Evolutionary conservation across 1,140 invertebrate genomes (phyloP).

Genomic region (Drosophila mauritiana): DNA sequence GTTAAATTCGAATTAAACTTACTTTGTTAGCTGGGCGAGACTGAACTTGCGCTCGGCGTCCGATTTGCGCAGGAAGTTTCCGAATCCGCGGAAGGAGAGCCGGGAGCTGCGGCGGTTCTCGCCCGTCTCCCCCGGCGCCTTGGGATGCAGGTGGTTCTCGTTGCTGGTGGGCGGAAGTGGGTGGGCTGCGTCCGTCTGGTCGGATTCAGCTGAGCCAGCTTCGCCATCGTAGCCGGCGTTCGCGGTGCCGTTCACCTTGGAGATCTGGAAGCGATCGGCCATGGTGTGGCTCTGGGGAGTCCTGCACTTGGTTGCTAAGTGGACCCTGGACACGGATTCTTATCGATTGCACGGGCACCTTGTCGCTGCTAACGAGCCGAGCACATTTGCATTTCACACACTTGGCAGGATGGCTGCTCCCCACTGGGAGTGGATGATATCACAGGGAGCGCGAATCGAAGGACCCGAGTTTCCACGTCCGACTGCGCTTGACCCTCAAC

Average conservation of each 20-base stretch:
- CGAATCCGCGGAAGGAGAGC: conserved; percentile 74
- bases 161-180: conserved; percentile 24
- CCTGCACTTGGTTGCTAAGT: conserved; percentile 8
- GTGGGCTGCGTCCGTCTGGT: conserved; percentile 36
- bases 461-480: conserved; percentile 13
- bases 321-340: conserved; percentile 10
- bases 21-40: conserved; percentile 81
- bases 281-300: conserved; percentile 30
- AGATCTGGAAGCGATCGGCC: conserved; percentile 77
- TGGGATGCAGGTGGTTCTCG: conserved; percentile 69
- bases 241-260: conserved; percentile 71
- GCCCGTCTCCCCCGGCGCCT: conserved; percentile 36
- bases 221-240: conserved; percentile 66
- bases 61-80: conserved; percentile 72
- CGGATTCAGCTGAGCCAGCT: conserved; percentile 3
- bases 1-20: conserved; percentile 36
- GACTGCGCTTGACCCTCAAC: conserved; percentile 10
- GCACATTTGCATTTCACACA: conserved; percentile 38
- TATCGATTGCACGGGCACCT: conserved; percentile 27
- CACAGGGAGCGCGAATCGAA: conserved; percentile 22
- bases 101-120: conserved; percentile 67
- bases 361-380: conserved; percentile 2
- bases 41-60: conserved; percentile 79
- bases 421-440: conserved; percentile 32
- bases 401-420: conserved; percentile 9